Percentiles rank a stretch among this genome's conserved stretches.
phyloP scores from a whole-genome alignment of 2,113 vertebrate genomes.

The Neodontobutis hainanensis region DNA sequence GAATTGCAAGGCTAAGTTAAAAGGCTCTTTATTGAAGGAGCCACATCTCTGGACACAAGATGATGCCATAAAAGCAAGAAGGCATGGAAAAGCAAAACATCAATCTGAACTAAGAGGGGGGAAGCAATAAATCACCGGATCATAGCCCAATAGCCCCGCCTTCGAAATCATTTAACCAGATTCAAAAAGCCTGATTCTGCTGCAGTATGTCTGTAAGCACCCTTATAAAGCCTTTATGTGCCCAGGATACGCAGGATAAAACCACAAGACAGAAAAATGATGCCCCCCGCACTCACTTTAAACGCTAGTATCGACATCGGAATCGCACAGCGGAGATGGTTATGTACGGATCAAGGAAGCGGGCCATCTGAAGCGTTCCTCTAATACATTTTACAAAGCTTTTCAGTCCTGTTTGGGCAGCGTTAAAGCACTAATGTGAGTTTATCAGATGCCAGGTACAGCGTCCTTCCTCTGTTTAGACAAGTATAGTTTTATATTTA shows the following conservation, averaged over 20 bases:
- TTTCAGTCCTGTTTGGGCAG: conserved; percentile 55
- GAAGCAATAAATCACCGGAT: conserved; percentile 80
- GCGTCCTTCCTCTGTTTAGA: conserved; percentile 54
- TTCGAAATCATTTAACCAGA: conserved; percentile 84
- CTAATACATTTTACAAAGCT: conserved; percentile 68
- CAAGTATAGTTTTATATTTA: conserved; percentile 14
- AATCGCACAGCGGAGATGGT: conserved; percentile 59
- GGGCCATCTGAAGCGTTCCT: conserved; percentile 56
- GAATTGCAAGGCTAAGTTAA: conserved; percentile 79
- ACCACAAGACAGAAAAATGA: conserved; percentile 61
- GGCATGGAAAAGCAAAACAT: conserved; percentile 79
- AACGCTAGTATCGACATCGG: conserved; percentile 55
- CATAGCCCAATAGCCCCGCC: conserved; percentile 71
- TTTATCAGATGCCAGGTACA: conserved; percentile 55
- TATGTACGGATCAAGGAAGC: conserved; percentile 65
- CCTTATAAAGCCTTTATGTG: conserved; percentile 80
- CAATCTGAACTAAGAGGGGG: conserved; percentile 79
- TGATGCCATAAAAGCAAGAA: conserved; percentile 81
- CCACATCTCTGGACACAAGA: conserved; percentile 83
- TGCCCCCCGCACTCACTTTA: conserved; percentile 52
- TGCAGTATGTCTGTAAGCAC: conserved; percentile 77
- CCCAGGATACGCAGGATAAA: conserved; percentile 67
- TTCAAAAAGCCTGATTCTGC: conserved; percentile 80
- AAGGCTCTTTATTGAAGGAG: conserved; percentile 81
- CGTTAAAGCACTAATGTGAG: conserved; percentile 28